Base-by-base conservation (phyloP, 2,113 vertebrate species). In the Myrmecophaga tridactyla region DNA sequence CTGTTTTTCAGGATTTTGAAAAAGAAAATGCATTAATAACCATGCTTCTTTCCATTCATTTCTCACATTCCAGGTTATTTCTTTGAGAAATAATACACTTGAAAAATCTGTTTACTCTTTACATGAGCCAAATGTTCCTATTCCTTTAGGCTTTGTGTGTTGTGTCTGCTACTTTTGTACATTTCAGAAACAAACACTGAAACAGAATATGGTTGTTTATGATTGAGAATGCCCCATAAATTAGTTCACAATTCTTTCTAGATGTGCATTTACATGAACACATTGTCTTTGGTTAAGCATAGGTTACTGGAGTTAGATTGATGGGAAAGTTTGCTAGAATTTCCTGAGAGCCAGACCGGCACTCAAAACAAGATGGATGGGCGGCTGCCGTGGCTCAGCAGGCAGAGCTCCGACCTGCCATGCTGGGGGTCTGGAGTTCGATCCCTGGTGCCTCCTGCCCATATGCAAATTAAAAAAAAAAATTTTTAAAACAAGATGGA, bases 61-160 rank as follows among this genome's bases (percentile, higher is more conserved):
- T 92, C 89, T 94, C 87, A 87, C 81, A 94, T 96, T 96, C 80
- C 94, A 97, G 94, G 53, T 87, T 95, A 94, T 96, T 97, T 93
- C 70, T 94, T 80, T 87, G 90, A 96, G 88, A 92, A 97, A 92
- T 77, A 85, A 88, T 93, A 46, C 93, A 90, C 93, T 85, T 93
- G 70, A 95, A 96, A 97, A 92, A 90, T 93, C 89, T 97, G 92
- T 96, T 96, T 95, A 94, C 92, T 94, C 67, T 94, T 92, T 86
- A 39, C 36, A 53, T 29, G 73, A 94, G 72, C 97, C 93, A 96
- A 93, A 90, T 60, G 80, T 76, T 84, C 87, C 89, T 41, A 73
- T 90, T 94, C 25, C 81, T 92, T 96, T 72, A 90, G 78, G 70
- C 46, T 94, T 96, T 75, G 2, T 63, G 36, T 96, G 41, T 94